phyloP scores from a whole-genome alignment of 2,888 invertebrate genomes.

The Lepidochitona cinerea region DNA sequence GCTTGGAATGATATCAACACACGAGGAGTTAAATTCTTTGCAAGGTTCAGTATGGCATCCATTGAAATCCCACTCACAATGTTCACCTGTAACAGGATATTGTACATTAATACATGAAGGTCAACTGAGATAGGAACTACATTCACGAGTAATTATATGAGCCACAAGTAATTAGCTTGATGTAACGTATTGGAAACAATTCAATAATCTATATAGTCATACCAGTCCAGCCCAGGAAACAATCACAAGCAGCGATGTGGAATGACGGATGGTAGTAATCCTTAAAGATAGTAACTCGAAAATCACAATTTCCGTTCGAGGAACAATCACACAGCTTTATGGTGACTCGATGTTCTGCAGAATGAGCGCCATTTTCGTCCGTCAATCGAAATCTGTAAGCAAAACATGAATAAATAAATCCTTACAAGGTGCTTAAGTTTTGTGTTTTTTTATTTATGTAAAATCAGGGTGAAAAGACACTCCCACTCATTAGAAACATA shows the following conservation, averaged over 20 bases:
- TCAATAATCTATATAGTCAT: background rate
- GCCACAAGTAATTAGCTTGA: background rate
- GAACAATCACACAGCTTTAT: background rate
- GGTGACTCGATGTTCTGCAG: background rate
- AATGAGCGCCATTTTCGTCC: background rate
- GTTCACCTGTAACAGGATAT: background rate
- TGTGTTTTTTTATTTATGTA: no score
- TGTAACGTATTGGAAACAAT: background rate
- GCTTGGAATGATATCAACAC: background rate
- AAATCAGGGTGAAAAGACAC: no score
- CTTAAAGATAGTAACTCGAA: no score
- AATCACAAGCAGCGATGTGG: background rate
- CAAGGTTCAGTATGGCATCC: background rate
- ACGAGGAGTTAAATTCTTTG: background rate
- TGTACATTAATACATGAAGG: no score
- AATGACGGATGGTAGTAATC: background rate
- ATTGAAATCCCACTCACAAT: background rate
- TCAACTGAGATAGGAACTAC: no score
- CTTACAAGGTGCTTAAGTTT: no score
- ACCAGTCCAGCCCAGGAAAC: background rate
- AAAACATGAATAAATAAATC: no score
- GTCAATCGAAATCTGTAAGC: background rate
- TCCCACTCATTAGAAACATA: no score
- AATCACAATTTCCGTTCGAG: background rate
- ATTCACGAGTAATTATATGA: background rate